Conservation (phyloP, 2,797 vertebrate species). For the Sus cebifrons region DNA sequence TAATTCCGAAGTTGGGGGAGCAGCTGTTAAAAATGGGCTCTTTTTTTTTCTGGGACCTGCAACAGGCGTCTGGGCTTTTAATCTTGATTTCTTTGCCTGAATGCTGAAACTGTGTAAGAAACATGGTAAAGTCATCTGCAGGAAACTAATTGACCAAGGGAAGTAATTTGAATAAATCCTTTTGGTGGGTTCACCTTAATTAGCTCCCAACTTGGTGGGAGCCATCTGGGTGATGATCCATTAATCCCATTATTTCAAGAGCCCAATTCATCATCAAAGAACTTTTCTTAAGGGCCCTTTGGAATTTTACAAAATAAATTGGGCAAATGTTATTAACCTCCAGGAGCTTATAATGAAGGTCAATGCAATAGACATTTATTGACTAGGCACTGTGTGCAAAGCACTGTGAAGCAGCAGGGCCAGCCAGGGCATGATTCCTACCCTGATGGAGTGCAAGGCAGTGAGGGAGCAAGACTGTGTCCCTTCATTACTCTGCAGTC, state of each 20-base stretch:
- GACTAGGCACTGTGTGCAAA: background rate
- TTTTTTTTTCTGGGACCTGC: constrained; percentile 83
- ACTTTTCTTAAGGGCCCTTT: constrained; percentile 34
- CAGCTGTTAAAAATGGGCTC: constrained; percentile 82
- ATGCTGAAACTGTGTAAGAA: constrained; percentile 63
- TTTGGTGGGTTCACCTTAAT: constrained; percentile 40
- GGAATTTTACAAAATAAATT: constrained; percentile 69
- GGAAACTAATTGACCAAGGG: constrained; percentile 1
- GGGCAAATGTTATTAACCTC: constrained; percentile 40
- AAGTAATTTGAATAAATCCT: constrained; percentile 54
- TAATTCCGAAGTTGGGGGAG: constrained; percentile 84
- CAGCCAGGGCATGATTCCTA: background rate
- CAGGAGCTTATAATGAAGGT: constrained; percentile 42
- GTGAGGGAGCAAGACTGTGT: fast-evolving
- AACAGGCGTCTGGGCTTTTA: constrained; percentile 79
- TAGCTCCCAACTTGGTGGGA: background rate
- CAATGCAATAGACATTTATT: background rate
- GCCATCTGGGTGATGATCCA: background rate
- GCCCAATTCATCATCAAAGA: constrained; percentile 40
- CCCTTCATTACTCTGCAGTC: background rate
- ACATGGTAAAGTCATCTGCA: constrained; percentile 56
- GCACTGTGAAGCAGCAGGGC: background rate
- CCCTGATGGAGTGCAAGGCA: background rate
- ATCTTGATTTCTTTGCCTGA: constrained; percentile 80
- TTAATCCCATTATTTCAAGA: background rate